Evolutionary conservation across 53 echinoderm and acorn worm species (phyloP).

Genomic region (Arbacia lixula): DNA sequence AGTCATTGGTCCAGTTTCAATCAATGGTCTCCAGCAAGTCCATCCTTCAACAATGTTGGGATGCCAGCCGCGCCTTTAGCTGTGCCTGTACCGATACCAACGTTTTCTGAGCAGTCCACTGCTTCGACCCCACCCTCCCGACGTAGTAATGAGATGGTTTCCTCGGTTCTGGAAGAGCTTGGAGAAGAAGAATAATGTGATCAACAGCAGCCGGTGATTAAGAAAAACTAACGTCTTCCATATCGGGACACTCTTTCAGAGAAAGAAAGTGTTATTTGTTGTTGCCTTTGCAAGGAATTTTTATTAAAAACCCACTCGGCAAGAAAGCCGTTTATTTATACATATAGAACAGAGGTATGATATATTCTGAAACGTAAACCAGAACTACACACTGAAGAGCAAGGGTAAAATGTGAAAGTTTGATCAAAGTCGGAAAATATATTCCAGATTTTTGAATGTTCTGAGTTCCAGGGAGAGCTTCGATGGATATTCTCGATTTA

Average conservation of each 20-base stretch:
- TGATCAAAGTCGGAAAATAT: conserved; percentile 26
- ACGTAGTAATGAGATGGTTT: conserved; percentile 16
- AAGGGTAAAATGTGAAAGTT: conserved; percentile 21
- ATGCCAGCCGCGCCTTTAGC: conserved; percentile 24
- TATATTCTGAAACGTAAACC: conserved; percentile 22
- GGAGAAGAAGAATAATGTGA: conserved; percentile 3
- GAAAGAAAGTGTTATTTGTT: conserved; percentile 17
- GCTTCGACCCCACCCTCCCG: conserved; percentile 27
- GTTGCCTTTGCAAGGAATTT: conserved; percentile 26
- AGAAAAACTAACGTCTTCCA: conserved; percentile 23
- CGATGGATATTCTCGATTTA: conserved; percentile 26
- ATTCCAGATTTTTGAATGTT: conserved; percentile 20
- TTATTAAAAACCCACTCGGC: conserved; percentile 26
- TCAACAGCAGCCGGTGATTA: conserved; percentile 23
- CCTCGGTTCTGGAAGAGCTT: background rate
- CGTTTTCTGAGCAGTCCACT: conserved; percentile 21
- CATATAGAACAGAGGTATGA: conserved; percentile 12
- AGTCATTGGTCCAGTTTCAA: conserved; percentile 23
- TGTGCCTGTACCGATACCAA: conserved; percentile 27
- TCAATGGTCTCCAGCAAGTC: conserved; percentile 26
- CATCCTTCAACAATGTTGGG: conserved; percentile 26
- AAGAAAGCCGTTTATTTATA: conserved; percentile 20
- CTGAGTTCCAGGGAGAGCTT: conserved; percentile 27
- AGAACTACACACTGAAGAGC: conserved; percentile 26
- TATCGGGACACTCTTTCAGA: conserved; percentile 26